Conservation (phyloP, 2,113 vertebrate species). For the Pterocles orientalis region DNA sequence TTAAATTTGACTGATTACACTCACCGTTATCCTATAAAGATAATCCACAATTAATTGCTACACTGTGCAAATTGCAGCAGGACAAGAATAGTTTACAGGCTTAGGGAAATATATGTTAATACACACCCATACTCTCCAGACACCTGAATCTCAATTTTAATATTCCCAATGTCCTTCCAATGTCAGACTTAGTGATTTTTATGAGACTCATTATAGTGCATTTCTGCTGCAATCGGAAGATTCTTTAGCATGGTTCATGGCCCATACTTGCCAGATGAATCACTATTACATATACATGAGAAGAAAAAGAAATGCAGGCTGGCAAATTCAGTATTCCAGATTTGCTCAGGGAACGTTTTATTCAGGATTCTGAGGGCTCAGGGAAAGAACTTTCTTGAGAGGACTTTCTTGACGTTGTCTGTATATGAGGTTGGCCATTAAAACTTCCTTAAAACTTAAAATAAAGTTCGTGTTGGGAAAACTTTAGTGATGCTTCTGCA, state of each 20-base stretch:
- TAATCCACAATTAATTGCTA: conserved; percentile 53
- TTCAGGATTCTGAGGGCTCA: background rate
- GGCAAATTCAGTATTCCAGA: background rate
- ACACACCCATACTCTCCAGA: background rate
- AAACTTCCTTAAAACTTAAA: background rate
- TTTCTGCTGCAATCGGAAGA: conserved; percentile 40
- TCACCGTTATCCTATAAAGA: conserved; percentile 22
- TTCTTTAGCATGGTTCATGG: conserved; percentile 2
- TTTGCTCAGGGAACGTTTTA: background rate
- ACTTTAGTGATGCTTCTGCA: background rate
- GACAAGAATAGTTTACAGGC: conserved; percentile 40
- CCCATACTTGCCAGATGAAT: conserved; percentile 32
- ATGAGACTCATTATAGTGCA: conserved; percentile 31
- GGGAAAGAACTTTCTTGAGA: background rate
- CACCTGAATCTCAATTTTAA: conserved; percentile 39
- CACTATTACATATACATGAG: conserved; percentile 48
- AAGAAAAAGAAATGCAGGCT: conserved; percentile 9
- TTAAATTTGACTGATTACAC: conserved; percentile 68
- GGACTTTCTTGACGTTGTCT: background rate
- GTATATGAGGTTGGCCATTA: background rate
- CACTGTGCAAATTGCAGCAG: conserved; percentile 26
- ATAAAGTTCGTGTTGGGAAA: background rate
- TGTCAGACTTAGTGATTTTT: conserved; percentile 37
- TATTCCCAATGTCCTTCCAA: conserved; percentile 31
- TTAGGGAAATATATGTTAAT: conserved; percentile 48